phyloP scores from a whole-genome alignment of 2,797 vertebrate species.

The Pterois miles region DNA sequence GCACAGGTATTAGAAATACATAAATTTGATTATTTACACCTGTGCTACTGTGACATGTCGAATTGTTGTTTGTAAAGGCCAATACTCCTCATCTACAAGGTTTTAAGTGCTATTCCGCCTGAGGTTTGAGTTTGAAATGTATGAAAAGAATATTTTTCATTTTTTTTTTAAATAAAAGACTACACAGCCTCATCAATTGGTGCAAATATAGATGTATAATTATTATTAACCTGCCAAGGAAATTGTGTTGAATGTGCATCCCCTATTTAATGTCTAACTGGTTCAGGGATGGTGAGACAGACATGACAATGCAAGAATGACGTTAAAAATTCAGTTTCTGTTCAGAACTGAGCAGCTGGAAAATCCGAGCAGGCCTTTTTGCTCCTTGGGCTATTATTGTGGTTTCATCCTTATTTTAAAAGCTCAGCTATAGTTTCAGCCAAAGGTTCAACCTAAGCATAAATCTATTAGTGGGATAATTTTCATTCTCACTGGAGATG shows the following conservation, averaged over 20 bases:
- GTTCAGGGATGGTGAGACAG: not conserved
- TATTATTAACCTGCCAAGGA: not conserved
- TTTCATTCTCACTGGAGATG: conserved; percentile 57
- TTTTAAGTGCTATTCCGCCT: not conserved
- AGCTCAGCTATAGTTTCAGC: conserved; percentile 41
- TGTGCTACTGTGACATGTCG: not conserved
- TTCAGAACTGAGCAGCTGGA: not conserved
- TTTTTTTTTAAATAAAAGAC: not conserved
- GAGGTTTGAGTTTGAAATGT: not conserved
- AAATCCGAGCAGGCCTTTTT: conserved; percentile 12
- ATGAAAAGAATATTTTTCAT: no score
- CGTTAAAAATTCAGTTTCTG: conserved; percentile 1
- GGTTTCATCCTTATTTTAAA: conserved; percentile 47
- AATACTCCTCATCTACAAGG: not conserved
- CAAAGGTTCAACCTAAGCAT: conserved; percentile 48
- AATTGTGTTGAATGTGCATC: not conserved
- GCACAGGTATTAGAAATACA: not conserved
- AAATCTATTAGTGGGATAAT: conserved; percentile 56
- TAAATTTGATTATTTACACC: not conserved
- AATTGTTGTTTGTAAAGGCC: not conserved
- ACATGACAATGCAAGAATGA: not conserved
- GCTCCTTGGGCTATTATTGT: conserved; percentile 14
- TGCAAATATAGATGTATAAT: not conserved
- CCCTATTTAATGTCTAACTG: not conserved
- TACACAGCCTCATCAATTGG: not conserved